These are phyloP conservation scores for Kobus ellipsiprymnus DNA, from an alignment of 2,113 vertebrate species.

Conservation along the genomic window DNA sequence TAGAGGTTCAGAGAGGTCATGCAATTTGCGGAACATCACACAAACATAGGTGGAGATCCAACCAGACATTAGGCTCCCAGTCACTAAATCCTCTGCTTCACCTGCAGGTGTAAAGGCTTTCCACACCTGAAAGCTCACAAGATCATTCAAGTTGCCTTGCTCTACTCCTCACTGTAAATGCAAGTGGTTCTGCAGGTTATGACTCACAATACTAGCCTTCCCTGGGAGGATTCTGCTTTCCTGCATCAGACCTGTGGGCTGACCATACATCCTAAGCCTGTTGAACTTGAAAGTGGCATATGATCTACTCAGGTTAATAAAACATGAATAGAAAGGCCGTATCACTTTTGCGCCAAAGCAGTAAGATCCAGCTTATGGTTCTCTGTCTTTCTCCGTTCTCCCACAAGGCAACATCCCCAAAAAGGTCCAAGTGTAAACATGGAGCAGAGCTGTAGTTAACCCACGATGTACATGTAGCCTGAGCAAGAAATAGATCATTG, in stretches of 20 bases:
- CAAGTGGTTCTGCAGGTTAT: not conserved
- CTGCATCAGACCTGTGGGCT: not conserved
- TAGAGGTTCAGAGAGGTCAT: constrained; percentile 1
- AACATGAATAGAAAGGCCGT: not conserved
- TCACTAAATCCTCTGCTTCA: not conserved
- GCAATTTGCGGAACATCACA: constrained; percentile 22
- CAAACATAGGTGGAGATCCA: not conserved
- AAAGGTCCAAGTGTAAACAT: not conserved
- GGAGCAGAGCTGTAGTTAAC: not conserved
- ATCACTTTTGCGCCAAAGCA: not conserved
- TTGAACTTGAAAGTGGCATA: not conserved
- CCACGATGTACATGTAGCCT: not conserved
- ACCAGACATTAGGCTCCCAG: not conserved
- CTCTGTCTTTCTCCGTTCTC: not conserved
- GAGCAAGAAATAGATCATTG: not conserved
- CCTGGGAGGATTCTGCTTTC: not conserved
- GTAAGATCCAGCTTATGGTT: not conserved
- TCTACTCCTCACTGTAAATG: not conserved
- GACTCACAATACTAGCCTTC: not conserved
- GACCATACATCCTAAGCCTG: not conserved
- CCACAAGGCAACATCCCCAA: not conserved
- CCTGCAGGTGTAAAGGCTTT: not conserved
- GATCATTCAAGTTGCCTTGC: not conserved
- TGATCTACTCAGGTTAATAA: not conserved
- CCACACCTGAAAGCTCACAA: not conserved